Conservation (phyloP, 2,888 invertebrate genomes). For the Thecophora atra region DNA sequence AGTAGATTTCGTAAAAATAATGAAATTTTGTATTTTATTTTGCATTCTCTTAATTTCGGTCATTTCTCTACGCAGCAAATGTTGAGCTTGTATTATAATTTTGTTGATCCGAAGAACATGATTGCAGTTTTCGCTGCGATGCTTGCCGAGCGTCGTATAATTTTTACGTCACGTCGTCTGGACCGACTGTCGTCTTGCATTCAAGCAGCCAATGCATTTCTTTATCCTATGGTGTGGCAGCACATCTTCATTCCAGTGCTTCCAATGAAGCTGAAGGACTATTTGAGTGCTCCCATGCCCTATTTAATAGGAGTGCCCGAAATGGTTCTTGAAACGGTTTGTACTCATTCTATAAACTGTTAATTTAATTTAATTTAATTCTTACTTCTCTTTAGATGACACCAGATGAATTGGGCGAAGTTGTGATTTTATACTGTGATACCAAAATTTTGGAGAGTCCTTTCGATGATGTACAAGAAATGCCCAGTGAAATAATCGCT, state of each 20-base stretch:
- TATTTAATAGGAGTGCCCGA: conserved; percentile 95
- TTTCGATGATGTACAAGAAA: conserved; percentile 87
- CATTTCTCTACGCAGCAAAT: conserved; percentile 78
- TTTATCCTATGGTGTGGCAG: conserved; percentile 99
- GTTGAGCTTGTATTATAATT: conserved; percentile 96
- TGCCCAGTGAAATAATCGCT: conserved; percentile 89
- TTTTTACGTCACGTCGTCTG: conserved; percentile 89
- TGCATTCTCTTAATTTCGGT: conserved; percentile 3
- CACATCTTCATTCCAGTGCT: conserved; percentile 97
- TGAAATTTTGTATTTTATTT: not conserved
- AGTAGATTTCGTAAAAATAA: conserved; percentile 60
- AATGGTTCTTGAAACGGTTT: conserved; percentile 74
- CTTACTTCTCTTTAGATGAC: conserved; percentile 66
- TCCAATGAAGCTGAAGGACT: conserved; percentile 88
- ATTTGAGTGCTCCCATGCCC: conserved; percentile 96
- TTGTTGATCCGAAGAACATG: conserved; percentile 95
- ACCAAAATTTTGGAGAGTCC: conserved; percentile 85
- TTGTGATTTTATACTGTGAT: conserved; percentile 94
- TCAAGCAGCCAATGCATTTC: conserved; percentile 91
- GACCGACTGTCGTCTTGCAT: conserved; percentile 91
- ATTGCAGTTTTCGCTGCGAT: conserved; percentile 94
- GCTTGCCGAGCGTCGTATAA: conserved; percentile 91
- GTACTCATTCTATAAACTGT: conserved; percentile 47
- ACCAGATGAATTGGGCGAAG: conserved; percentile 89
- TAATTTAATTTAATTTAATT: not conserved